phyloP scores from a whole-genome alignment of 2,888 invertebrate genomes.

The Melieria crassipennis region DNA sequence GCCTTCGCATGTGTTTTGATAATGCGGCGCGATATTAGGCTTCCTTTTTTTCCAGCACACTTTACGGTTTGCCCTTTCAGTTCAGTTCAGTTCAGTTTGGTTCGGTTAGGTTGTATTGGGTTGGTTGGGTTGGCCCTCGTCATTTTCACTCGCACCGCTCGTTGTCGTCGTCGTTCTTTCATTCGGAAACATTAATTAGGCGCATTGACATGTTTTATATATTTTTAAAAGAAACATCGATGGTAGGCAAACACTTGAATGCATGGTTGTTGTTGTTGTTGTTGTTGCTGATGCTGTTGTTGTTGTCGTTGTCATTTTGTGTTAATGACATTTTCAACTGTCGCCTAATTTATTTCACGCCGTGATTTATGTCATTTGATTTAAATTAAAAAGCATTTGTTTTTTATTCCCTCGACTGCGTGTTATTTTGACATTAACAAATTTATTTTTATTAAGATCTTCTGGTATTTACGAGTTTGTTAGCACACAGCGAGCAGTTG shows the following conservation, averaged over 20 bases:
- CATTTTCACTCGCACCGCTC: too few species aligned
- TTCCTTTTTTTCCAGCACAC: too few species aligned
- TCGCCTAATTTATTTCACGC: conserved; percentile 48
- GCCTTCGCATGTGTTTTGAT: conserved; percentile 42
- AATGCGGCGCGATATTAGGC: conserved; percentile 21
- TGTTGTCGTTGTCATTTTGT: conserved; percentile 21
- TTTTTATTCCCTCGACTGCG: conserved; percentile 18
- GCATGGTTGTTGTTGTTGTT: conserved; percentile 7
- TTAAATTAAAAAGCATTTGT: conserved; percentile 35
- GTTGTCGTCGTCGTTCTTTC: too few species aligned
- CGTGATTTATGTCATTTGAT: conserved; percentile 43
- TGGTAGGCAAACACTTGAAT: not conserved
- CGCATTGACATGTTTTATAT: conserved; percentile 6
- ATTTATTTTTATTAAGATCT: conserved; percentile 35
- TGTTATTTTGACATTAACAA: conserved; percentile 35
- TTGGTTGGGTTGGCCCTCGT: too few species aligned
- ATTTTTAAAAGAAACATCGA: too few species aligned
- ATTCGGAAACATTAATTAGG: conserved; percentile 23
- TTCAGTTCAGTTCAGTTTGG: too few species aligned
- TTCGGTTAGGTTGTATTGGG: too few species aligned
- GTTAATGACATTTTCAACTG: conserved; percentile 42
- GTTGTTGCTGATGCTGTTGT: conserved; percentile 2
- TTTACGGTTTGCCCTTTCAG: too few species aligned
- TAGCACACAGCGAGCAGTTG: too few species aligned
- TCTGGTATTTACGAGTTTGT: conserved; percentile 17